Base-by-base conservation (phyloP, 2,888 invertebrate genomes). In the Mongoloraphidia duomilia region DNA sequence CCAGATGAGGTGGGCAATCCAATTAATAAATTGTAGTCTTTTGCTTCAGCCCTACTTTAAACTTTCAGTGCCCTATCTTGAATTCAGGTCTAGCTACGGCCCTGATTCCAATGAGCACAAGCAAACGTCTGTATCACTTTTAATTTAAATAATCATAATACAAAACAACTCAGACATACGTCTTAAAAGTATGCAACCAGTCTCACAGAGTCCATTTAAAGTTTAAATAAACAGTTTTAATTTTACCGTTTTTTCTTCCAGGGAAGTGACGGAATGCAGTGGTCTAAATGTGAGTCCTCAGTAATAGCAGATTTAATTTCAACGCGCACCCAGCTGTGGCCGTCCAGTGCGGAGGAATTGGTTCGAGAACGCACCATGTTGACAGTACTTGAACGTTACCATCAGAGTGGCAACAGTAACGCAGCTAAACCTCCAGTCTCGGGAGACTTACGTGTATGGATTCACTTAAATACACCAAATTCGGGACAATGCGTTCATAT, bases 371-470 rank as follows among this genome's bases (percentile, higher is more conserved):
- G 80, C 46, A 79, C 81, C 47, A 87, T 92, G 66, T 67, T 86
- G 45, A 71, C 78, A 50, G 83, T 88, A 3, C 69, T 91, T 44
- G 77, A 83, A 65, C 73, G 77, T 44, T 83, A 84, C 57, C 74
- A 82, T 49, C 75, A 76, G 17, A 73, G 77, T 0, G 74, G 78
- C 8, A 75, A 77, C 63, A 71, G 75, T 0, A 71, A 74, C 5
- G 73, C 77, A 0, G 67, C 75, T 47, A 71, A 76, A 1, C 75
- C 74, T 0, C 76, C 76, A 51, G 78, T 82, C 0, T 86, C 88
- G 0, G 89, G 89, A 0, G 87, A 90, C 61, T 72, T 90, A 42
- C 78, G 82, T 59, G 77, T 86, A 42, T 88, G 88, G 86, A 77
- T 90, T 48, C 81, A 83, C 61, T 72, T 87, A 0, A 71, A 77